Evolutionary conservation across 2,888 invertebrate genomes (phyloP), one percentile per base, ranked within the genome.

Genomic region (Caenorhabditis sp.): DNA sequence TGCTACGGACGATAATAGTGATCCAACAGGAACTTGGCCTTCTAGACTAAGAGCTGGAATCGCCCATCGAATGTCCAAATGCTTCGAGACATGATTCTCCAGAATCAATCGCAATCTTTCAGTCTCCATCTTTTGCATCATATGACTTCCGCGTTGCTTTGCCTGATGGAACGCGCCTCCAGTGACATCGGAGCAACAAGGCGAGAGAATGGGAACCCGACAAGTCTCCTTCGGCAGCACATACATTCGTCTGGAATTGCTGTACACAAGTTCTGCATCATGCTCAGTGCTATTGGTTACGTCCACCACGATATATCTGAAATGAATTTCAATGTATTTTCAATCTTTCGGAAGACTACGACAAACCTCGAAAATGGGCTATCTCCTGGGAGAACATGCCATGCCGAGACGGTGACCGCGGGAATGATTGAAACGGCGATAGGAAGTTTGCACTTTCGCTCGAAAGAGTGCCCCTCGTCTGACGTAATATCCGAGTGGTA

Each of bases 141-240:
- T 86, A 56, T 89, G 88, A 59, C 89, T 90, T 47, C 90, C 90
- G 35, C 86, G 86, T 70, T 91, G 88, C 28, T 87, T 86, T 8
- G 91, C 91, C 8, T 80, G 82, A 61, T 88, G 89, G 69, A 91
- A 91, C 0, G 90, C 89, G 4, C 86, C 80, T 6, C 91, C 86
- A 3, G 87, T 88, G 61, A 92, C 90, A 47, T 90, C 90, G 0
- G 88, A 85, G 59, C 90, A 91, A 64, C 93, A 91, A 5, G 90
- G 90, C 8, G 90, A 92, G 10, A 92, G 80, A 16, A 91, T 85
- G 0, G 91, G 91, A n/a, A 91, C 91, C 41, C 91, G 76, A 85
- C 92, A 91, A 2, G 89, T 88, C 69, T 91, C 92, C 70, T 86
- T 89, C 24, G 91, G 90, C 59, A 91, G 90, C 8, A 91, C 91